Percentiles rank a stretch among this genome's conserved stretches.
Conservation (phyloP, 1,140 invertebrate genomes). For the Galendromus occidentalis region DNA sequence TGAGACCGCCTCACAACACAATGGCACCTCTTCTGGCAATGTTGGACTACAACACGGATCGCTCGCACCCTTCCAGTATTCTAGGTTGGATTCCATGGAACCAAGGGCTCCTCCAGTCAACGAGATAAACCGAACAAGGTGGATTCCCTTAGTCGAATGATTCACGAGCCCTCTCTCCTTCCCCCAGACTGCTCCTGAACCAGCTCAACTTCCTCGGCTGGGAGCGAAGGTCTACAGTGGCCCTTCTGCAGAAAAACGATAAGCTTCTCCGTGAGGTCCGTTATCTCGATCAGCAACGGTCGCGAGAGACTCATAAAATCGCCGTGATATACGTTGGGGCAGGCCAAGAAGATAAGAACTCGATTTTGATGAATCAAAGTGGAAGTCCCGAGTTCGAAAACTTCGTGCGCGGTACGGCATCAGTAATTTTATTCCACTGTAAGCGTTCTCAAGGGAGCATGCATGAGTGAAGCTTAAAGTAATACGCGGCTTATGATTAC, state of each 20-base stretch:
- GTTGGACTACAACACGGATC: neutral
- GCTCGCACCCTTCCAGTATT: constrained; percentile 13
- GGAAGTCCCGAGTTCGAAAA: constrained; percentile 82
- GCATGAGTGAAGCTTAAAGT: neutral
- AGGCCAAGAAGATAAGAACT: constrained; percentile 86
- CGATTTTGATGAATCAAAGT: constrained; percentile 57
- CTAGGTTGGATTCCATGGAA: neutral
- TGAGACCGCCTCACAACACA: no score
- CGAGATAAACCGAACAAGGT: no score
- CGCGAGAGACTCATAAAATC: constrained; percentile 91
- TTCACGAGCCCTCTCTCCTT: no score
- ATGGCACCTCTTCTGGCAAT: neutral
- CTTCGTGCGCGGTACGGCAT: constrained; percentile 40
- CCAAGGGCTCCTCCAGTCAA: neutral
- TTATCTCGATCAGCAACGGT: constrained; percentile 63
- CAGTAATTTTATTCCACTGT: constrained; percentile 64
- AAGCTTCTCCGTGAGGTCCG: constrained; percentile 70
- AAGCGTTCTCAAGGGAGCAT: constrained; percentile 32
- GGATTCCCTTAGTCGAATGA: no score
- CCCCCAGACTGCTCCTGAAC: constrained; percentile 1
- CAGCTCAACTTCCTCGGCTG: constrained; percentile 7
- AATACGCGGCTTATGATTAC: neutral
- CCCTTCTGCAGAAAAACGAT: constrained; percentile 72
- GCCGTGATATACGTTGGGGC: constrained; percentile 93
- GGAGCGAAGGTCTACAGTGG: constrained; percentile 38